Base-by-base conservation (phyloP, 2,113 vertebrate species). In the Syngnathoides biaculeatus region DNA sequence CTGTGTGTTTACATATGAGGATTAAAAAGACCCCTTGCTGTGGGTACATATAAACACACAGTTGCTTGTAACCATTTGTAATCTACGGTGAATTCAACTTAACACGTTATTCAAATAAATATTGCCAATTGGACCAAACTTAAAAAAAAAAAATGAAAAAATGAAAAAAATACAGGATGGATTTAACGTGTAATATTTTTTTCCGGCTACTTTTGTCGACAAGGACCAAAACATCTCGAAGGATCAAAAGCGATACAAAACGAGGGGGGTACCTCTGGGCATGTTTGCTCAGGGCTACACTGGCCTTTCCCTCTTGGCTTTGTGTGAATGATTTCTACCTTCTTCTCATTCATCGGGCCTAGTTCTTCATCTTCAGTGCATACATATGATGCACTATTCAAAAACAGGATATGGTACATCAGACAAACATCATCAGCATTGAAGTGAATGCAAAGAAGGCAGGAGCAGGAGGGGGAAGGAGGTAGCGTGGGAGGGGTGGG, bases 371-470 rank as follows among this genome's bases (percentile, higher is more conserved):
- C 96, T 98, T 98, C 96, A 95, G 95, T 96, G 94, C 94, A 97
- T 97, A 98, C 93, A 97, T 98, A 98, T 94, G 94, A 97, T 98
- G 96, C 95, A 98, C 95, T 95, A 95, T 94, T 90, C 79, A 91
- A 96, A 95, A 95, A 95, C 96, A 95, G 95, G 95, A 91, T 88
- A 84, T 35, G 88, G 84, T 80, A 87, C 83, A 86, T 80, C 82
- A 90, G 82, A 92, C 86, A 92, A 89, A 89, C 83, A 91, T 89
- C 77, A 88, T 64, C 87, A 77, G 84, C 84, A 89, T 87, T 84
- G 74, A 91, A 90, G 89, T 88, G 83, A 89, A 95, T 93, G 92
- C 94, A 94, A 94, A 94, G 93, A 50, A 90, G 92, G 92, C 89
- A 92, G 88, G 90, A 89, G 92, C 2, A 20, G 92, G 62, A 58